Evolutionary conservation across 2,888 invertebrate species (phyloP).

Genomic region (Pseudanteris insignis): DNA sequence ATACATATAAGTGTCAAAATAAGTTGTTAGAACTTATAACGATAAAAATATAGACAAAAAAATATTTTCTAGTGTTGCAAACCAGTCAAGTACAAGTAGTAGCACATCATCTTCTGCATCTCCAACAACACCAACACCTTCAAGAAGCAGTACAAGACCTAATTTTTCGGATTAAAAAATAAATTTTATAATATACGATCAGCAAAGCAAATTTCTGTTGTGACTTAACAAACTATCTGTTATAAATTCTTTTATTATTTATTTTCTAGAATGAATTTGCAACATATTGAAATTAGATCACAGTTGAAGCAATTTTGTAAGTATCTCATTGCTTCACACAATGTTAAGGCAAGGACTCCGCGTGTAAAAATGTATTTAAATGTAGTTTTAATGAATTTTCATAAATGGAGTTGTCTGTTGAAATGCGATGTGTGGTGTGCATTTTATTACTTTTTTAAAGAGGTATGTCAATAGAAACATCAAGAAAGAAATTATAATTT

Average conservation of each 20-base stretch:
- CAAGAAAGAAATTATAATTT: neutral
- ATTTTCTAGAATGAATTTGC: constrained; percentile 12
- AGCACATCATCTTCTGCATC: constrained; percentile 47
- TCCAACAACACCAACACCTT: constrained; percentile 48
- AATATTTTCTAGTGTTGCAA: neutral
- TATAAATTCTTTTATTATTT: constrained; percentile 4
- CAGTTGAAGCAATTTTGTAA: constrained; percentile 24
- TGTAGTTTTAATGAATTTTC: constrained; percentile 20
- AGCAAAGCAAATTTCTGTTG: constrained; percentile 12
- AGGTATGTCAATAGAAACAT: constrained; percentile 10
- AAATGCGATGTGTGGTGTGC: constrained; percentile 17
- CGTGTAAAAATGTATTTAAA: constrained; percentile 41
- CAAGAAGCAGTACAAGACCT: constrained; percentile 51
- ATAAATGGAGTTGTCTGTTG: constrained; percentile 7
- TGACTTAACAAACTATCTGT: constrained; percentile 21
- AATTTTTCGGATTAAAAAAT: constrained; percentile 56
- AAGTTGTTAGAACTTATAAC: no score
- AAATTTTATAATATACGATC: no score
- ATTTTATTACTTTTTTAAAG: constrained; percentile 30
- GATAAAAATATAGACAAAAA: no score
- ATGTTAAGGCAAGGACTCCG: constrained; percentile 16
- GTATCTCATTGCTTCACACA: constrained; percentile 32
- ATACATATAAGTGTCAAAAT: no score
- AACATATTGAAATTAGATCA: constrained; percentile 11
- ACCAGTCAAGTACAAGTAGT: constrained; percentile 48